Evolutionary conservation across 2,888 invertebrate species (phyloP), one percentile per base, ranked within the genome.

Genomic region (Ptychoptera contaminata): DNA sequence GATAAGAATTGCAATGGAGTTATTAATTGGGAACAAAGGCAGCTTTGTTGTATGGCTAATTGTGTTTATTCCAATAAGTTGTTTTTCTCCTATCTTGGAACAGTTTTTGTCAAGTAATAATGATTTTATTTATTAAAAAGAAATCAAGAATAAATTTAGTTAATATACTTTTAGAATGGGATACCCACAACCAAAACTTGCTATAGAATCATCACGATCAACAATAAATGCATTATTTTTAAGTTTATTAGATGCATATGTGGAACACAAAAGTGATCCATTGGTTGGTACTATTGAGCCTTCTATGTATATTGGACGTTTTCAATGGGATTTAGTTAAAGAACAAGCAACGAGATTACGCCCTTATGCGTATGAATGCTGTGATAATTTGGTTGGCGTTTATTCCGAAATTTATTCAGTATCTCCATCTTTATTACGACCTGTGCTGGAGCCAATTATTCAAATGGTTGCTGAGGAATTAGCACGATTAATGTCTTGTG

Each of bases 241-340:
- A 8, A 66, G 62, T 46, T 53, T 88, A 46, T 72, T 86, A 11
- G 86, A 88, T 55, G 80, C 80, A 2, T 87, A 86, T 59, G 69
- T 87, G 42, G 93, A 94, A 61, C 82, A 86, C 57, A 92, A 92
- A 58, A 84, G 88, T 38, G 92, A 93, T 67, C 93, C 93, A 0
- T 70, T 96, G 10, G 90, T 94, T 16, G 93, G 92, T n/a, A 87
- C 86, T 7, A 91, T 96, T 50, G 94, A 96, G 64, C 90, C 88
- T 7, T 90, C 88, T 49, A 93, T 96, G 92, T 93, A 93, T 64
- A 72, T 87, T 58, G 92, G 91, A 0, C 73, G 81, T 46, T 86
- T 91, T 58, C 84, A 84, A 58, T 87, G 91, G 79, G 81, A 83
- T 55, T 76, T 78, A 1, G 81, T 83, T 53, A 42, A 40, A 14